A percentile compares a stretch with the other conserved stretches of the same genome.
Conservation (phyloP, 1,140 invertebrate species). For the Cyclina sinensis region DNA sequence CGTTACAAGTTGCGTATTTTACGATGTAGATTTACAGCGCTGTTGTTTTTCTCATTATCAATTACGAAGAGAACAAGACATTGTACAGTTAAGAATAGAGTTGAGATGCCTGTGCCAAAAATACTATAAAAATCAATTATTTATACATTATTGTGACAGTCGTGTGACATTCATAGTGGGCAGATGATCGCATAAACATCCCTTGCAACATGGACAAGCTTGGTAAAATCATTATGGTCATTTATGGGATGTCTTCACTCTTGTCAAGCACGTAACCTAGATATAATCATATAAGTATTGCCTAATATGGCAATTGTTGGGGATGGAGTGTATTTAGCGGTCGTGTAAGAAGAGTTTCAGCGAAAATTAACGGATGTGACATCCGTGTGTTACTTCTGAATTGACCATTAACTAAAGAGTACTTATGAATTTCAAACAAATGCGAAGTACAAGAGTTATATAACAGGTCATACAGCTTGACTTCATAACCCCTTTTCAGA, state of each 20-base stretch:
- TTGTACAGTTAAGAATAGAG: background rate
- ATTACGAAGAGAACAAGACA: constrained; percentile 35
- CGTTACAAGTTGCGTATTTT: constrained; percentile 34
- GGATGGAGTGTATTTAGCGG: background rate
- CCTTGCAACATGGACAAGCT: background rate
- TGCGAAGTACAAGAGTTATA: too few species aligned
- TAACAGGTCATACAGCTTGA: too few species aligned
- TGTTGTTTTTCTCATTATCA: constrained; percentile 19
- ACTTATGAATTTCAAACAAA: too few species aligned
- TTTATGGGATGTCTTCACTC: constrained; percentile 5
- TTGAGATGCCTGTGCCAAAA: constrained; percentile 3
- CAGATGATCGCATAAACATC: constrained; percentile 12
- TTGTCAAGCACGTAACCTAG: constrained; percentile 17
- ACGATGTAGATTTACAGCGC: constrained; percentile 34
- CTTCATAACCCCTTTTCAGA: too few species aligned
- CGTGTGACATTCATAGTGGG: constrained; percentile 11
- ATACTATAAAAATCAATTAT: constrained; percentile 53
- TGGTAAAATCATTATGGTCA: background rate
- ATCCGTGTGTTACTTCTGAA: background rate
- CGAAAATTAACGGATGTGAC: constrained; percentile 15
- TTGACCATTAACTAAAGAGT: background rate
- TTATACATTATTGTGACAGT: constrained; percentile 46
- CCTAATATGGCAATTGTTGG: background rate
- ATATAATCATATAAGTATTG: constrained; percentile 14
- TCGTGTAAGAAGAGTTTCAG: background rate